These are phyloP conservation scores for Nesogale talazaci DNA, from an alignment of 2,113 vertebrate genomes.

Conservation along the genomic window DNA sequence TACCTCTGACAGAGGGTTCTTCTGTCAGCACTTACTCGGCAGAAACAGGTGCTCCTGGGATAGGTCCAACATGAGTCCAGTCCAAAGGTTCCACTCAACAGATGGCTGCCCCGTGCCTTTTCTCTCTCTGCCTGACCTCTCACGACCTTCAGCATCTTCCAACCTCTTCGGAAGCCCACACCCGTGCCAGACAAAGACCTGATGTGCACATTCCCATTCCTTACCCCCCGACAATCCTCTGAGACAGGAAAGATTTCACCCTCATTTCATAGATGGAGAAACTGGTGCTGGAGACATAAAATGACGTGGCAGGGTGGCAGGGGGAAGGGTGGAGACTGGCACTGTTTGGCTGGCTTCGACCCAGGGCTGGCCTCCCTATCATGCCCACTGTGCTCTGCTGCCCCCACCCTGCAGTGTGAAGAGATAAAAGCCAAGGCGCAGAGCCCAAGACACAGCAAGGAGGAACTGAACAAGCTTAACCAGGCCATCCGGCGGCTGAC, in stretches of 20 bases:
- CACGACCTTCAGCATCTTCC: too few relatives aligned
- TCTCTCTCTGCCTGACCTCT: background rate
- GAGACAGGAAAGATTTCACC: background rate
- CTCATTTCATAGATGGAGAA: background rate
- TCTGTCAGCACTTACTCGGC: background rate
- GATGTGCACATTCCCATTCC: background rate
- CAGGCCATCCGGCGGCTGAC: slow-evolving; percentile 67
- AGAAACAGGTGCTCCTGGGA: background rate
- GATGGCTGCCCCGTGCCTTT: fast-evolving
- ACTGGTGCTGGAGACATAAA: background rate
- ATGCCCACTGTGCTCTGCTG: background rate
- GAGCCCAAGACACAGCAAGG: slow-evolving; percentile 47
- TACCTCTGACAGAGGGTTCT: background rate
- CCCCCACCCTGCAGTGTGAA: slow-evolving; percentile 18
- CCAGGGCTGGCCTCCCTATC: background rate
- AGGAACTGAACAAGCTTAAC: slow-evolving; percentile 69
- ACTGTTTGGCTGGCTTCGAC: background rate
- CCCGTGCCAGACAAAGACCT: background rate
- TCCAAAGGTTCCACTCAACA: background rate
- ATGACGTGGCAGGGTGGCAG: fast-evolving
- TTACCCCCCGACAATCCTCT: background rate
- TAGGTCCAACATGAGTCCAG: background rate
- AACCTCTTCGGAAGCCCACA: background rate
- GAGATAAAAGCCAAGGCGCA: background rate
- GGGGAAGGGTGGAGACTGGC: background rate